Evolutionary conservation across 1,140 invertebrate genomes (phyloP).

Genomic region (Melipona quadrifasciata): DNA sequence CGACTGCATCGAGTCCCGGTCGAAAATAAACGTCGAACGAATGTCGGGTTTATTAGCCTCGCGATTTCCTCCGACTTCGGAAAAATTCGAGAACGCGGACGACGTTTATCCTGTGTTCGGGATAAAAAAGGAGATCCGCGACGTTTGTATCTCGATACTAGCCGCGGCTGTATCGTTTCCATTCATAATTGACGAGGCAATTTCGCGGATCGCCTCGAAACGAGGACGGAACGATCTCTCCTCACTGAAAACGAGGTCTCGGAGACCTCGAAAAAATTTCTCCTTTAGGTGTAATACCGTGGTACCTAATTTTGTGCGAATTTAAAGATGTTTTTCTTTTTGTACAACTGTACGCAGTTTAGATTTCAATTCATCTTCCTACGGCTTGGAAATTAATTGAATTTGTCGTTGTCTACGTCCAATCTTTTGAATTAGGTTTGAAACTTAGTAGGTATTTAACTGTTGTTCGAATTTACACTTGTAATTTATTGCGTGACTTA

Average conservation of each 20-base stretch:
- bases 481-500: too few species aligned
- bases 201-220: slow-evolving; percentile 44
- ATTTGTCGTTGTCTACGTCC: background rate
- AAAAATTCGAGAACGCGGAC: background rate
- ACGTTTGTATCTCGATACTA: slow-evolving; percentile 18
- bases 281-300: too few species aligned
- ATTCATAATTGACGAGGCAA: slow-evolving; percentile 61
- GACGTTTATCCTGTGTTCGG: background rate
- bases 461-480: background rate
- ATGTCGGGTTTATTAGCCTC: background rate
- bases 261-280: too few species aligned
- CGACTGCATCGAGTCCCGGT: background rate
- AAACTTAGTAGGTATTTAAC: background rate
- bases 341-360: background rate
- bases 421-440: too few species aligned
- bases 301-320: background rate
- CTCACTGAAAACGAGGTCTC: too few species aligned
- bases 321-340: background rate
- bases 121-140: background rate
- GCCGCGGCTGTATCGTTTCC: slow-evolving; percentile 25
- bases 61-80: background rate
- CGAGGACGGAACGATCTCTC: too few species aligned
- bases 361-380: background rate
- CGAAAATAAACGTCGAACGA: background rate
- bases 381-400: background rate